Evolutionary conservation across 2,113 vertebrate species (phyloP), one percentile per base, ranked within the genome.

Genomic region (Hymenochirus boettgeri): DNA sequence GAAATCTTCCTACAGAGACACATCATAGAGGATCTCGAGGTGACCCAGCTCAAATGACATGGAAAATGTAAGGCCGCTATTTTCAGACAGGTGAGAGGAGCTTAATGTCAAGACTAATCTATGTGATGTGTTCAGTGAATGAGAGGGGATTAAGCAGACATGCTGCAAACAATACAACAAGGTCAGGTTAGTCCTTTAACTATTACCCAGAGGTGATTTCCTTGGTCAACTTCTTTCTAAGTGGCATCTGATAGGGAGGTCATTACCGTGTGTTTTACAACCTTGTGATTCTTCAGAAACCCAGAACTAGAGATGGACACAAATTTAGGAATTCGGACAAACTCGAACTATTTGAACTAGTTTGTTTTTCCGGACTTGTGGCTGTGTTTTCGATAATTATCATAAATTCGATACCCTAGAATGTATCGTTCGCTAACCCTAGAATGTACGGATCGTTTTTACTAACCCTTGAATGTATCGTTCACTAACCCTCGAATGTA

Each of bases 81-180:
- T 66, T 66, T 66, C 64, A 42, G 64, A 42, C 31, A 50, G 54
- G 45, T 42, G 55, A 50, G 46, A 58, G 19, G 64, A 66, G 11
- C 37, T 58, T 59, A 66, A 66, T 33, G 55, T 66, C 63, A 58
- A 51, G 23, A 23, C 2, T 58, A 66, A 66, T 58, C 63, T 25
- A n/a, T 3, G 11, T 26, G 15, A 66, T 27, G 26, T 31, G 11
- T 22, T 2, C 9, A 47, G 54, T 66, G 46, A 66, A 27, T 39
- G 46, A 58, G 56, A 33, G 23, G 31, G 31, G 64, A 58, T 58
- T 59, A 58, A 35, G 8, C 23, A 42, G 13, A 8, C 35, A 17
- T 7, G 21, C 9, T 5, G 24, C 35, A 31, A 22, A 17, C 31
- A 39, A 39, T 58, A 5, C 2, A 39, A 27, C 23, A 59, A 66